Evolutionary conservation across 2,888 invertebrate species (phyloP).

Genomic region (Eulithis prunata): DNA sequence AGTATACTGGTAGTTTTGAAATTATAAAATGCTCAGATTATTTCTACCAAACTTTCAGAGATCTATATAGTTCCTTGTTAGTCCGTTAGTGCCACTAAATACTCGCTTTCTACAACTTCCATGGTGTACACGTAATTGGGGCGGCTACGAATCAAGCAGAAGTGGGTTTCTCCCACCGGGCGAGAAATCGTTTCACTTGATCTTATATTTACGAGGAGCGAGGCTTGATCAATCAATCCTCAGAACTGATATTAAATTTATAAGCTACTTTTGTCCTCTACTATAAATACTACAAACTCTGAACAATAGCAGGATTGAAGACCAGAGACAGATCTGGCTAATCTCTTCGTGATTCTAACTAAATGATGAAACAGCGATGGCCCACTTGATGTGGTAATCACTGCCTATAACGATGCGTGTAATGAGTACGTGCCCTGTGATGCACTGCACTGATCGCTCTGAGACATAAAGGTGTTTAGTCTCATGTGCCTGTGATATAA

Average conservation of each 20-base stretch:
- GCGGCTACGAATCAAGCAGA: constrained; percentile 17
- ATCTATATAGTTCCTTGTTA: constrained; percentile 2
- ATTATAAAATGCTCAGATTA: too few relatives aligned
- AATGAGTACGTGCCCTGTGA: too few relatives aligned
- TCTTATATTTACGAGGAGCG: constrained; percentile 35
- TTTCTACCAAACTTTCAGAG: background rate
- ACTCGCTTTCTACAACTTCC: constrained; percentile 15
- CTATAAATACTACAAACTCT: background rate
- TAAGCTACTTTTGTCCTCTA: constrained; percentile 21
- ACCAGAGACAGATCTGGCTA: background rate
- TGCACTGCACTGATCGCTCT: too few relatives aligned
- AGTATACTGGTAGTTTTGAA: too few relatives aligned
- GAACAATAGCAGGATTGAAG: background rate
- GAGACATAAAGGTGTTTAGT: too few relatives aligned
- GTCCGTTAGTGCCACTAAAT: constrained; percentile 7
- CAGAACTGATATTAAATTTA: constrained; percentile 27
- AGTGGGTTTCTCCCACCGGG: constrained; percentile 30
- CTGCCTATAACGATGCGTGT: too few relatives aligned
- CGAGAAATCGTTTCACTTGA: constrained; percentile 23
- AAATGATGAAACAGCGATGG: too few relatives aligned
- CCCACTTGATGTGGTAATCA: too few relatives aligned
- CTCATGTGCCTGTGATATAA: too few relatives aligned
- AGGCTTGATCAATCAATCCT: constrained; percentile 34
- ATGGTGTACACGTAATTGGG: constrained; percentile 21
- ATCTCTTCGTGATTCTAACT: background rate